phyloP scores from a whole-genome alignment of 2,888 invertebrate genomes.

The Gari tellinella region DNA sequence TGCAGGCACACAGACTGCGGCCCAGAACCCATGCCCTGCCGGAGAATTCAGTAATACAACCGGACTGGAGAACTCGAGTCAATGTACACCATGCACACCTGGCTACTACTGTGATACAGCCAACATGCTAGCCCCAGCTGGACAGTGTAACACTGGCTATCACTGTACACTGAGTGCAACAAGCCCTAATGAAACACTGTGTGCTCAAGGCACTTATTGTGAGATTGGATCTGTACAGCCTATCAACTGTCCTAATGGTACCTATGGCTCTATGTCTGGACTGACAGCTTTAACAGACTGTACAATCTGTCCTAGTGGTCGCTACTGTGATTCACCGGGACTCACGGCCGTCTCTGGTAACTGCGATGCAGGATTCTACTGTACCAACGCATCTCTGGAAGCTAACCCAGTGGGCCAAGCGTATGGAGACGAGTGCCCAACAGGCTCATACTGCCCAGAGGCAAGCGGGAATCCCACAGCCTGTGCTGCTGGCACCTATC shows the following conservation, averaged over 20 bases:
- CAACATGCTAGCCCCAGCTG: constrained; percentile 79
- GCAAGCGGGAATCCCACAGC: constrained; percentile 76
- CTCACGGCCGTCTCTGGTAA: constrained; percentile 74
- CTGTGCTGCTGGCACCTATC: constrained; percentile 80
- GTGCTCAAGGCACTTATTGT: constrained; percentile 81
- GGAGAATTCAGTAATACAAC: constrained; percentile 82
- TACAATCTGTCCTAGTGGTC: constrained; percentile 80
- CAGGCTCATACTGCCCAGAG: constrained; percentile 78
- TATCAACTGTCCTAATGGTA: constrained; percentile 80
- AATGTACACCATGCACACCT: constrained; percentile 78
- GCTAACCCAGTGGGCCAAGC: constrained; percentile 76
- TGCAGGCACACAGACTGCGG: constrained; percentile 76
- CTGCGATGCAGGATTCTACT: constrained; percentile 81
- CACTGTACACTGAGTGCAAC: constrained; percentile 77
- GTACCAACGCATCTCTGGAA: constrained; percentile 78
- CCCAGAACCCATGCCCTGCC: constrained; percentile 79
- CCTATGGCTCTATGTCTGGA: constrained; percentile 75
- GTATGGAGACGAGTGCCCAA: constrained; percentile 82
- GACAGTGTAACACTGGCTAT: constrained; percentile 77
- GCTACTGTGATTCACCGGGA: constrained; percentile 78
- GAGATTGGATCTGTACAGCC: constrained; percentile 69
- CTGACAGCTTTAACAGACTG: constrained; percentile 79
- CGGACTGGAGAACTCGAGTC: constrained; percentile 70
- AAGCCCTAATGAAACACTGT: constrained; percentile 71
- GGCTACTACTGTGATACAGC: constrained; percentile 81